Percentiles rank a stretch among this genome's conserved stretches.
phyloP scores from a whole-genome alignment of 2,888 invertebrate genomes.

The Suillia variegata region DNA sequence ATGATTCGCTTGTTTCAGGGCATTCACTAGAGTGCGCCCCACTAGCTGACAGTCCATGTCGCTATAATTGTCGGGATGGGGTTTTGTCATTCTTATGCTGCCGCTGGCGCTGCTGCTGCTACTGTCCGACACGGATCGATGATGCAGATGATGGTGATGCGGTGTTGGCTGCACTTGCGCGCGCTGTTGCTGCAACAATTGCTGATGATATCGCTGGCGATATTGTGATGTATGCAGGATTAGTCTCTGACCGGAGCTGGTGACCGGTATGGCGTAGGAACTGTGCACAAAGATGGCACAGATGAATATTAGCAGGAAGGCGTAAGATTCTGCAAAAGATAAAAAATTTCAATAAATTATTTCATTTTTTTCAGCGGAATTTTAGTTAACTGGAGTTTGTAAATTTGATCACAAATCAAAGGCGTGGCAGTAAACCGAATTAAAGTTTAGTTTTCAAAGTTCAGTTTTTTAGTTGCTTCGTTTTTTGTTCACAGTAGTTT shows the following conservation, averaged over 20 bases:
- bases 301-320: conserved; percentile 32
- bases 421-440: too few species aligned
- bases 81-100: conserved; percentile 22
- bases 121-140: conserved; percentile 32
- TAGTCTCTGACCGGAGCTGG: conserved; percentile 25
- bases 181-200: conserved; percentile 28
- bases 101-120: conserved; percentile 1
- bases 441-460: too few species aligned
- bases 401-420: too few species aligned
- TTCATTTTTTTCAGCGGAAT: too few species aligned
- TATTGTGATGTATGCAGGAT: conserved; percentile 31
- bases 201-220: conserved; percentile 32
- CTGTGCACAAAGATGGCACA: conserved; percentile 32
- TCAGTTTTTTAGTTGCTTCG: too few species aligned
- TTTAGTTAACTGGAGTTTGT: too few species aligned
- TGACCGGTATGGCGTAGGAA: conserved; percentile 29
- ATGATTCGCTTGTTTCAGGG: conserved; percentile 24
- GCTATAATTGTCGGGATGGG: too few species aligned
- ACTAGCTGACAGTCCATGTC: conserved; percentile 6
- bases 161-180: conserved; percentile 18
- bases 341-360: conserved; percentile 3
- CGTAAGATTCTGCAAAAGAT: conserved; percentile 29
- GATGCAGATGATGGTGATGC: conserved; percentile 44
- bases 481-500: too few species aligned
- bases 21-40: conserved; percentile 9